Evolutionary conservation across 1,140 invertebrate genomes (phyloP).

Genomic region (Rhagoletis pomonella): DNA sequence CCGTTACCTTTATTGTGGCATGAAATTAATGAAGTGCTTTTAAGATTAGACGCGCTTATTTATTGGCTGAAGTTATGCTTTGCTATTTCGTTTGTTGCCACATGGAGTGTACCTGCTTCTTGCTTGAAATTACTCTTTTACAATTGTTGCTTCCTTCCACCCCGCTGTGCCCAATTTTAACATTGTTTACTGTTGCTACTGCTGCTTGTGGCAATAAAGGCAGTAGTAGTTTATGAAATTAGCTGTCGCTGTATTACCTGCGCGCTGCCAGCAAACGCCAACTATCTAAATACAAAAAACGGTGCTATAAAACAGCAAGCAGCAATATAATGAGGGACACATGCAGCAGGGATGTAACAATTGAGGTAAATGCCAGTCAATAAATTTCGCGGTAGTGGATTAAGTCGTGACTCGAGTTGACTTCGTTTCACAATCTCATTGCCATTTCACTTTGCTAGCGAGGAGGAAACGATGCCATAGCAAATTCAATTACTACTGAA

Average conservation of each 20-base stretch:
- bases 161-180: too few species aligned
- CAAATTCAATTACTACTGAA: slow-evolving; percentile 28
- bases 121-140: slow-evolving; percentile 24
- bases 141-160: slow-evolving; percentile 23
- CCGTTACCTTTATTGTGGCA: slow-evolving; percentile 45
- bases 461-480: neutral
- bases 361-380: slow-evolving; percentile 11
- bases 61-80: slow-evolving; percentile 46
- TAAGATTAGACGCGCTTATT: slow-evolving; percentile 54
- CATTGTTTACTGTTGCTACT: too few species aligned
- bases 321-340: neutral
- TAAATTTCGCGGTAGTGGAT: slow-evolving; percentile 32
- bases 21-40: slow-evolving; percentile 55
- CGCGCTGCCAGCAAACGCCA: neutral
- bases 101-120: neutral
- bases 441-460: neutral
- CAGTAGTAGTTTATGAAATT: slow-evolving; percentile 33
- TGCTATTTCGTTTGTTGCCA: neutral
- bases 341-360: neutral
- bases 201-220: slow-evolving; percentile 2
- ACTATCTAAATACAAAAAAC: slow-evolving; percentile 3
- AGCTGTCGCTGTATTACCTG: slow-evolving; percentile 39
- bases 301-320: neutral
- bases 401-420: slow-evolving; percentile 31
- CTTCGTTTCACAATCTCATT: neutral